Evolutionary conservation across 2,888 invertebrate genomes (phyloP).

Genomic region (Tanytarsus gracilentus): DNA sequence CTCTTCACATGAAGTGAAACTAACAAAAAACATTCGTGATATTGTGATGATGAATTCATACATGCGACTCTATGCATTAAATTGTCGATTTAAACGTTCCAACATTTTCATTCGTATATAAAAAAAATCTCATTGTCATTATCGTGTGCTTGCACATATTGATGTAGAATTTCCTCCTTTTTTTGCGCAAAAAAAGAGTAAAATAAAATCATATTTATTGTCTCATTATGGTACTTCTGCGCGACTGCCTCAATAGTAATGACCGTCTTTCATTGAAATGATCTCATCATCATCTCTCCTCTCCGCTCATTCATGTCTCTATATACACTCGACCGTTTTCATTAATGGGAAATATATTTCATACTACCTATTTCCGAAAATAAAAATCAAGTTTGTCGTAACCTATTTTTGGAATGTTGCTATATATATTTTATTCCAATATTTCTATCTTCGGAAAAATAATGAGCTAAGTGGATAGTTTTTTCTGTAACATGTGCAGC

Average conservation of each 20-base stretch:
- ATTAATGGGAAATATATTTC: too few relatives aligned
- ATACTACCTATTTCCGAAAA: constrained; percentile 18
- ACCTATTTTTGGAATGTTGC: constrained; percentile 27
- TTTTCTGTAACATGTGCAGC: too few relatives aligned
- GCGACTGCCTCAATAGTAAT: too few relatives aligned
- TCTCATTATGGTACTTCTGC: too few relatives aligned
- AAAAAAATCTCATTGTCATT: neutral
- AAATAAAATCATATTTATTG: too few relatives aligned
- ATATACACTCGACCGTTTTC: neutral
- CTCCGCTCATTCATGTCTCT: constrained; percentile 19
- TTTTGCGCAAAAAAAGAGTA: neutral
- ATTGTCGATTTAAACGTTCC: constrained; percentile 14
- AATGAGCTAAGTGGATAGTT: neutral
- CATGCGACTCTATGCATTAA: constrained; percentile 24
- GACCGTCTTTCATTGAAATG: neutral
- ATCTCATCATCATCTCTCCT: constrained; percentile 19
- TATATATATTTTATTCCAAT: constrained; percentile 2
- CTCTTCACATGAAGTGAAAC: constrained; percentile 13
- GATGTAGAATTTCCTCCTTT: neutral
- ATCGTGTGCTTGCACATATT: constrained; percentile 10
- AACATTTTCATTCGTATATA: neutral
- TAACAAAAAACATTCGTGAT: constrained; percentile 1
- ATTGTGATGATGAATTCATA: constrained; percentile 9
- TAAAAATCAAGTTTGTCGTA: constrained; percentile 14
- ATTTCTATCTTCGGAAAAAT: constrained; percentile 2